Evolutionary conservation across 2,797 vertebrate species (phyloP).

Genomic region (Coilia nasus): DNA sequence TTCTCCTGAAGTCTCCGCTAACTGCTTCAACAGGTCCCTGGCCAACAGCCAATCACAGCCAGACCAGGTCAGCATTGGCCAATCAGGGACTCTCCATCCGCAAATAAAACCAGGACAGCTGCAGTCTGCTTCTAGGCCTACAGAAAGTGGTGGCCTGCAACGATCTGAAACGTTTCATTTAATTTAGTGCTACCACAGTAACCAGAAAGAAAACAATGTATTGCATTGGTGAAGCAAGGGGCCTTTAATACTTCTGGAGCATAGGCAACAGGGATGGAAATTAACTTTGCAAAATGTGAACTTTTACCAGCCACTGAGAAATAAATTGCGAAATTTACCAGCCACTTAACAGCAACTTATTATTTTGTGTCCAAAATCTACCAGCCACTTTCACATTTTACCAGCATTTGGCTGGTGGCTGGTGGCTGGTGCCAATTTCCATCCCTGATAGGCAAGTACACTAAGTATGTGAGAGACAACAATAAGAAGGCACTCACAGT

Average conservation of each 20-base stretch:
- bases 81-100: not conserved
- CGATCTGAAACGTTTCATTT: not conserved
- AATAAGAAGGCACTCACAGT: not conserved
- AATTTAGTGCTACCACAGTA: not conserved
- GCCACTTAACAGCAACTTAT: too few species aligned
- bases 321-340: too few species aligned
- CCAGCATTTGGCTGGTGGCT: too few species aligned
- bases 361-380: too few species aligned
- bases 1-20: not conserved
- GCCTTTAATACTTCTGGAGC: not conserved
- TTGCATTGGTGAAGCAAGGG: not conserved
- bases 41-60: conserved; percentile 1
- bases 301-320: too few species aligned
- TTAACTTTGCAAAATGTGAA: too few species aligned
- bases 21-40: conserved; percentile 17
- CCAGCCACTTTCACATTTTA: too few species aligned
- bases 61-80: not conserved
- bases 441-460: too few species aligned
- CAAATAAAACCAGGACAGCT: conserved; percentile 16
- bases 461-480: not conserved
- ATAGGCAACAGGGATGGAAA: too few species aligned
- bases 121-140: not conserved
- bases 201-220: not conserved
- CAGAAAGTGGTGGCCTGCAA: not conserved
- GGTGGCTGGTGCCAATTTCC: too few species aligned